These are phyloP conservation scores for Syngnathus acus DNA, from an alignment of 2,797 vertebrate genomes.

Conservation along the genomic window DNA sequence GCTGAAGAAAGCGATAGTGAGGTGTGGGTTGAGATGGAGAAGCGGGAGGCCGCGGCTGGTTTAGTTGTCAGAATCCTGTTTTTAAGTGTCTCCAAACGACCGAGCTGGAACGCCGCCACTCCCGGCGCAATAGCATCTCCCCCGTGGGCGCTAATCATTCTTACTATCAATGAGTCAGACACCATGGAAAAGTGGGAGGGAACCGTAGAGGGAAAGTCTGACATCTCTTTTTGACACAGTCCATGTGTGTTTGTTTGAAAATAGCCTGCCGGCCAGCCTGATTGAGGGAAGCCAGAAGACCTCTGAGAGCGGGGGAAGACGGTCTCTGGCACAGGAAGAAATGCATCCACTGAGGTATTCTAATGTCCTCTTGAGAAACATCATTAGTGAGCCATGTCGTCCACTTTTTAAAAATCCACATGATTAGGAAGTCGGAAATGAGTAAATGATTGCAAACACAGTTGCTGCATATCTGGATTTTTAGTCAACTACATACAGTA, in stretches of 20 bases:
- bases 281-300: conserved; percentile 41
- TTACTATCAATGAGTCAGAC: conserved; percentile 60
- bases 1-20: neutral
- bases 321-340: neutral
- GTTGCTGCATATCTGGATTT: too few relatives aligned
- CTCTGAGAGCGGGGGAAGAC: conserved; percentile 20
- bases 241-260: conserved; percentile 66
- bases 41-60: conserved; percentile 27
- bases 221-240: conserved; percentile 50
- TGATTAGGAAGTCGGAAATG: too few relatives aligned
- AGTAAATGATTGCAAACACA: too few relatives aligned
- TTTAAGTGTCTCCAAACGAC: conserved; percentile 61
- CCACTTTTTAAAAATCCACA: too few relatives aligned
- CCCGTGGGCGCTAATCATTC: conserved; percentile 31
- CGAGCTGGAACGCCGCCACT: conserved; percentile 23
- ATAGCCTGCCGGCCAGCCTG: conserved; percentile 26
- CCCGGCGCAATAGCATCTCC: conserved; percentile 9
- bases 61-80: conserved; percentile 52
- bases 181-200: conserved; percentile 46
- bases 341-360: neutral
- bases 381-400: too few relatives aligned
- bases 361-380: too few relatives aligned
- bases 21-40: conserved; percentile 22
- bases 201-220: conserved; percentile 60
- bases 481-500: too few relatives aligned